These are phyloP conservation scores for Netelia fuscicornis DNA, from an alignment of 2,888 invertebrate species.

Conservation along the genomic window DNA sequence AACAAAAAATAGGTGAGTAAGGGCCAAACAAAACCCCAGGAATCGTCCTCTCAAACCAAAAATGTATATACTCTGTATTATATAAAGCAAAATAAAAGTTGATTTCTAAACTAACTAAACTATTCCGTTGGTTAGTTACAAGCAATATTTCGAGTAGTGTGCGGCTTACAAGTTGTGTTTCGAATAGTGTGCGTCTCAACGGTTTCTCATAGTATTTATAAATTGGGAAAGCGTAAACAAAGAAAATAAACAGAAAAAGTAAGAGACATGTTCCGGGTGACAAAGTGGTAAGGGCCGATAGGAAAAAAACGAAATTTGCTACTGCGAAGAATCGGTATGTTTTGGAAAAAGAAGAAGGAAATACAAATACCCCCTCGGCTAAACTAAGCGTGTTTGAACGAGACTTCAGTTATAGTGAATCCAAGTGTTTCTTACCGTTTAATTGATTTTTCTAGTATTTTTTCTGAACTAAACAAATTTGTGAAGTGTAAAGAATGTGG, in stretches of 20 bases:
- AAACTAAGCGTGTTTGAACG: constrained; percentile 23
- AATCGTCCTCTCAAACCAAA: no score
- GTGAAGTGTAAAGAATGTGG: constrained; percentile 37
- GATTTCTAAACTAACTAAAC: no score
- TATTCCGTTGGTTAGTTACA: constrained; percentile 1
- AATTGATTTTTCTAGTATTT: constrained; percentile 25
- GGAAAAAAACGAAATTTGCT: constrained; percentile 8
- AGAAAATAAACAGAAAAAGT: constrained; percentile 26
- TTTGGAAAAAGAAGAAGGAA: neutral
- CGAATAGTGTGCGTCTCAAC: neutral
- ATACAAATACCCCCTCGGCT: neutral
- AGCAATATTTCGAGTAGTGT: neutral
- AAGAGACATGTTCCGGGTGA: constrained; percentile 7
- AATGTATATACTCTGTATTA: no score
- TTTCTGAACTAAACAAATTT: constrained; percentile 26
- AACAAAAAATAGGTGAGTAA: no score
- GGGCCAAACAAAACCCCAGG: no score
- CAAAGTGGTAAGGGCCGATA: constrained; percentile 8
- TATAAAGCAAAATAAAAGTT: no score
- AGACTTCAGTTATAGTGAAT: constrained; percentile 26
- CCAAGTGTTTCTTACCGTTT: constrained; percentile 25
- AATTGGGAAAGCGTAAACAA: constrained; percentile 20
- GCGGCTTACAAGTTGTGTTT: no score
- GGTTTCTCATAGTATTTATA: constrained; percentile 24
- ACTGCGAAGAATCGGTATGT: neutral